Evolutionary conservation across 2,797 vertebrate genomes (phyloP).

Genomic region (Leptoclinus maculatus): DNA sequence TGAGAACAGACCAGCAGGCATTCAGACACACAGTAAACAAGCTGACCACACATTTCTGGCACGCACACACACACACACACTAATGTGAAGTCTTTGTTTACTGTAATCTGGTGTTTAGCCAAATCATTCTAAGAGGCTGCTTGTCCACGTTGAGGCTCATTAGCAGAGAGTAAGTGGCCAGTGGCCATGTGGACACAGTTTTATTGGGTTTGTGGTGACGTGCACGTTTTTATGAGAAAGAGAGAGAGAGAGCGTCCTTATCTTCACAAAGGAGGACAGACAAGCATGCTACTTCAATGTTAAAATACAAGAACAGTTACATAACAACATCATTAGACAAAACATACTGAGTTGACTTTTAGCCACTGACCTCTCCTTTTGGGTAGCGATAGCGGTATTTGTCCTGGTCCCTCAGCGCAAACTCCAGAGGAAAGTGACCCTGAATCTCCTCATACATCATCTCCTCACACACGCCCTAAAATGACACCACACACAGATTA

Average conservation of each 20-base stretch:
- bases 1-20: constrained; percentile 45
- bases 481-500: constrained; percentile 27
- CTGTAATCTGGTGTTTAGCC: constrained; percentile 28
- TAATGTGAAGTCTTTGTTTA: constrained; percentile 54
- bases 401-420: constrained; percentile 97
- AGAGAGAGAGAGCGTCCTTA: neutral
- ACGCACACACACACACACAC: neutral
- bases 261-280: neutral
- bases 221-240: neutral
- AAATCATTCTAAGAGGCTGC: constrained; percentile 34
- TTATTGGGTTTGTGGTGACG: constrained; percentile 20
- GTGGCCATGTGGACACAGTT: constrained; percentile 50
- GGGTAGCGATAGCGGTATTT: constrained; percentile 99
- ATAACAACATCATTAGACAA: constrained; percentile 1
- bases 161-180: constrained; percentile 49
- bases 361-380: constrained; percentile 92
- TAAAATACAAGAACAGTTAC: neutral
- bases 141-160: constrained; percentile 46
- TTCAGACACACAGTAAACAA: constrained; percentile 27
- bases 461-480: constrained; percentile 97
- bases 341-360: accelerated
- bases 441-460: constrained; percentile 99
- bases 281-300: neutral
- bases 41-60: neutral
- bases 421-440: constrained; percentile 92